Base-by-base conservation (phyloP, 1,140 invertebrate genomes). In the Melitaea cinxia region DNA sequence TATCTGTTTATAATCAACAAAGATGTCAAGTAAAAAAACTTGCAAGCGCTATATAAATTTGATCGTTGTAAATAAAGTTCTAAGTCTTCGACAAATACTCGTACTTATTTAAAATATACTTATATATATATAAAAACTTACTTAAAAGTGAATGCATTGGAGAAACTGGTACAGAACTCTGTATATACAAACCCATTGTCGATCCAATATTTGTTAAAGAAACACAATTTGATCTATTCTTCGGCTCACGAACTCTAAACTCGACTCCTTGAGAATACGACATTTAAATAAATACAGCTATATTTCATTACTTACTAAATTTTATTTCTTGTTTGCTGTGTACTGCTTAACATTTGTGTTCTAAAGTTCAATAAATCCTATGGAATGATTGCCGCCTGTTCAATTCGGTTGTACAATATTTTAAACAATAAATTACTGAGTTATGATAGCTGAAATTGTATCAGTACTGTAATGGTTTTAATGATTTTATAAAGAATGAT, bases 141-240 rank as follows among this genome's bases (percentile, higher is more conserved):
- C n/a, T n/a, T 39, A 14, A 39, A 1, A 33, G 30, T 33, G 12
- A 0, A 6, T 17, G n/a, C n/a, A n/a, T n/a, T n/a, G 6, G 4
- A 42, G 17, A 42, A 42, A 15, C 37, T 14, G 14, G 37, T 6
- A 15, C 14, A 15, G 14, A 17, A 17, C n/a, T 39, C 17, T 15
- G 6, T 39, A 17, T 17, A 42, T 17, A 42, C 5, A 47, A 47
- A 28, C 35, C 26, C 21, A 39, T 9, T 37, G 15, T 12, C n/a
- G n/a, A 15, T 56, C 42, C 54, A 56, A 56, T 56, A 56, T 56
- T 56, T 56, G 23, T 14, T 56, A 56, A 56, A 42, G 33, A 35
- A 26, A 23, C n/a, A 14, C 54, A 42, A 42, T 33, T 21, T 23
- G 24, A 24, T 21, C 14, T 17, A 56, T 56, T 55, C 19, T 23